Evolutionary conservation across 2,888 invertebrate genomes (phyloP), one percentile per base, ranked within the genome.

Genomic region (Cryptosula pallasiana): DNA sequence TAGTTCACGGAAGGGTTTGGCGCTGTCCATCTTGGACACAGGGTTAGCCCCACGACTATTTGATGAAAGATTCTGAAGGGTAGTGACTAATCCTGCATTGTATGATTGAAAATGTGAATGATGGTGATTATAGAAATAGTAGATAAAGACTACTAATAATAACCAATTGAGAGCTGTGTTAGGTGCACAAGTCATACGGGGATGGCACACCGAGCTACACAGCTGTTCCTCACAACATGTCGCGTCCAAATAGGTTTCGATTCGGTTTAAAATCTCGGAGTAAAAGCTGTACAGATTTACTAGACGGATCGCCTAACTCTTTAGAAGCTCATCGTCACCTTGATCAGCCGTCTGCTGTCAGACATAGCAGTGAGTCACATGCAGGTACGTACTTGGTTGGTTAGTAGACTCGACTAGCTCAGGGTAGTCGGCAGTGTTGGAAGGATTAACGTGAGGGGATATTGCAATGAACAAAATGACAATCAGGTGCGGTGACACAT

Each of bases 231-330:
- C 45, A 13, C 45, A 13, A 5, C 9, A 63, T 63, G 63, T 63
- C 63, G 25, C 63, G 63, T 29, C 27, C 63, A 25, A n/a, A 16
- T 2, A 27, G 63, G 34, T 63, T 63, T 32, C 9, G 27, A 16
- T 63, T 63, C n/a, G 13, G 29, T 29, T n/a, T 63, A 9, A 63
- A 63, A 34, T 63, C 32, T 13, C 2, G 32, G n/a, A 63, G 63
- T 34, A 63, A 63, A 63, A 63, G 63, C 32, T 63, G 63, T 27
- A 63, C 63, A 32, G 63, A 63, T 63, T 32, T 63, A 27, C 27
- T 63, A 9, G 13, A 45, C 9, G 9, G n/a, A n/a, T n/a, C n/a
- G n/a, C n/a, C n/a, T n/a, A n/a, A n/a, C n/a, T n/a, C n/a, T n/a
- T n/a, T n/a, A n/a, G n/a, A n/a, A n/a, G n/a, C n/a, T n/a, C n/a